Evolutionary conservation across 2,888 invertebrate genomes (phyloP), one percentile per base, ranked within the genome.

Genomic region (Lithodes maja): DNA sequence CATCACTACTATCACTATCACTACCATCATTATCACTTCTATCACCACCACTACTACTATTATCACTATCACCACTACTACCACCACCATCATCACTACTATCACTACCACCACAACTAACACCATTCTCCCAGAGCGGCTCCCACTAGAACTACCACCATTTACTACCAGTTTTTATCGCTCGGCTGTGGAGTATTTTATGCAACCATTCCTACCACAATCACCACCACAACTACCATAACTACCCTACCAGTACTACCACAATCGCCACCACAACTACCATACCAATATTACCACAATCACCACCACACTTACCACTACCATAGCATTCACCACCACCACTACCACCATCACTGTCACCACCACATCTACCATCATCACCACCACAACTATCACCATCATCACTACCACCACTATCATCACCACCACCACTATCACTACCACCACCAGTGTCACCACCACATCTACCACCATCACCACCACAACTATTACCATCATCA

Each of bases 231-330:
- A 33, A 33, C 33, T 33, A 33, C 33, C 33, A 33, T 33, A 33
- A 33, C 33, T 33, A 33, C 33, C 33, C 61, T 12, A 61, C 74
- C 15, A 79, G 53, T 3, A n/a, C 79, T 15, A 54, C 17, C n/a
- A 79, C 79, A 9, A 79, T 54, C 33, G 54, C 79, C 17, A 79
- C 79, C 54, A 79, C 79, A 9, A 79, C 79, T 54, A 79, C 79
- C 33, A 33, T 55, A 79, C 79, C 54, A 79, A 5, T 12, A 61
- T 61, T 12, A 61, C 5, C 61, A 12, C 5, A 5, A 12, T 61
- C 61, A 61, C 61, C 61, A 5, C 5, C 7, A 61, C 54, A 17
- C 53, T 54, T 54, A 79, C 54, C 54, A 79, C 79, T 79, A 79
- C 54, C 54, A 79, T 54, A 33, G 55, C 80, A 33, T 54, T 54